These are phyloP conservation scores for Xylophagus ater DNA, from an alignment of 2,888 invertebrate species.

Conservation along the genomic window DNA sequence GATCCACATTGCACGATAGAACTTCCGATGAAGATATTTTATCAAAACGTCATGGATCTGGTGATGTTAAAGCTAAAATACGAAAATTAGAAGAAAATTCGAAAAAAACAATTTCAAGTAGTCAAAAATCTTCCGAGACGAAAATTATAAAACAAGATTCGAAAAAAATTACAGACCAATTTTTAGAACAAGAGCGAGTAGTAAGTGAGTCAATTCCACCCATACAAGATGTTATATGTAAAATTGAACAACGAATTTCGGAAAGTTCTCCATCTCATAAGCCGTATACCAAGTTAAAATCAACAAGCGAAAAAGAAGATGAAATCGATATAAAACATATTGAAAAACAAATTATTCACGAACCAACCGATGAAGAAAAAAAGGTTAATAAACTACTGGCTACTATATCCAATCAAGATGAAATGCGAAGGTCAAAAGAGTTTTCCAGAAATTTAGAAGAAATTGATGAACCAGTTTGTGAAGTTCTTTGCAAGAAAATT, in stretches of 20 bases:
- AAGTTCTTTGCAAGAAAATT: conserved; percentile 16
- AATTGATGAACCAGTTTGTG: conserved; percentile 19
- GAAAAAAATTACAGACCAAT: background rate
- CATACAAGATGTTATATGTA: conserved; percentile 30
- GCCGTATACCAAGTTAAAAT: background rate
- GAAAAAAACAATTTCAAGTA: conserved; percentile 25
- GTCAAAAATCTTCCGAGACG: conserved; percentile 26
- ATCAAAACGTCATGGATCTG: conserved; percentile 36
- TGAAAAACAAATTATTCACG: conserved; percentile 14
- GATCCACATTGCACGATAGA: background rate
- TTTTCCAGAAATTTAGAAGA: conserved; percentile 9
- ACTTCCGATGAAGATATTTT: conserved; percentile 34
- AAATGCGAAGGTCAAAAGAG: conserved; percentile 13
- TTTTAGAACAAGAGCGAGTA: conserved; percentile 13
- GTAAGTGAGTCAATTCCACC: conserved; percentile 23
- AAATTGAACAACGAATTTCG: conserved; percentile 29
- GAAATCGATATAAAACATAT: conserved; percentile 10
- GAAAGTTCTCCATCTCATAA: conserved; percentile 13
- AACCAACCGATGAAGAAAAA: conserved; percentile 9
- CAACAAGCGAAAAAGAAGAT: background rate
- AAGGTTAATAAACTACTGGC: conserved; percentile 7
- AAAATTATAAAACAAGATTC: background rate
- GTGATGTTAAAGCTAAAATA: conserved; percentile 47
- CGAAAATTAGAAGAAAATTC: conserved; percentile 44
- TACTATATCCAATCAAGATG: background rate